These are phyloP conservation scores for Clusia tigrina DNA, from an alignment of 2,888 invertebrate genomes.

Conservation along the genomic window DNA sequence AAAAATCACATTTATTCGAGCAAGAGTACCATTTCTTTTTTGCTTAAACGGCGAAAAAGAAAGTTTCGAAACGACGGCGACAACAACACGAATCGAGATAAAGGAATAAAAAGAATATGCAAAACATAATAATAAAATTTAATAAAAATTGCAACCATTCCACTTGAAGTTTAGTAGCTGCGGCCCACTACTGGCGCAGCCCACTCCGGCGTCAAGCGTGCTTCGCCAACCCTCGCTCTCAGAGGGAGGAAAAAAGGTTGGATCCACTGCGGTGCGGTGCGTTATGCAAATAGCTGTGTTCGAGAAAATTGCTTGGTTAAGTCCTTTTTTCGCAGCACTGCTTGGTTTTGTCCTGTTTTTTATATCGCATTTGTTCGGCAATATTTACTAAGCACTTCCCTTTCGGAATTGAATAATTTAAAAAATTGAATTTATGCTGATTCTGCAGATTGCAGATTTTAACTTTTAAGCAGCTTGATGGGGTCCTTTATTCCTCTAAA, in stretches of 20 bases:
- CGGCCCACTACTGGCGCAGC: not conserved
- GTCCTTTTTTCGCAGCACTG: not conserved
- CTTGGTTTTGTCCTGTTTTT: not conserved
- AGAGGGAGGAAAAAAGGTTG: not conserved
- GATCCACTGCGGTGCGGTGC: not conserved
- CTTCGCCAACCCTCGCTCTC: not conserved
- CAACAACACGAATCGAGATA: not conserved
- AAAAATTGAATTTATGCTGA: constrained; percentile 21
- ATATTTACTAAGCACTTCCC: not conserved
- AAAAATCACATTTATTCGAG: not conserved
- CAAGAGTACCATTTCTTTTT: not conserved
- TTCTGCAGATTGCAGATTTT: not conserved
- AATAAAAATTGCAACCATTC: constrained; percentile 17
- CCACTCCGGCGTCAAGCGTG: not conserved
- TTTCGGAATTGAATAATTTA: not conserved
- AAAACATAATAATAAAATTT: constrained; percentile 25
- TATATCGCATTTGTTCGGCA: not conserved
- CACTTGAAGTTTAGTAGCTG: constrained; percentile 9
- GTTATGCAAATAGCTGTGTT: not conserved
- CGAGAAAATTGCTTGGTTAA: constrained; percentile 1
- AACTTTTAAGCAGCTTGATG: not conserved
- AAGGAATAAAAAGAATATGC: constrained; percentile 18
- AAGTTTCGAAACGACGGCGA: constrained; percentile 5
- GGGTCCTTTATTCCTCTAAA: not conserved
- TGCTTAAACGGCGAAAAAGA: not conserved